Evolutionary conservation across 2,888 invertebrate genomes (phyloP), one percentile per base, ranked within the genome.

Genomic region (Apocheima hispidaria): DNA sequence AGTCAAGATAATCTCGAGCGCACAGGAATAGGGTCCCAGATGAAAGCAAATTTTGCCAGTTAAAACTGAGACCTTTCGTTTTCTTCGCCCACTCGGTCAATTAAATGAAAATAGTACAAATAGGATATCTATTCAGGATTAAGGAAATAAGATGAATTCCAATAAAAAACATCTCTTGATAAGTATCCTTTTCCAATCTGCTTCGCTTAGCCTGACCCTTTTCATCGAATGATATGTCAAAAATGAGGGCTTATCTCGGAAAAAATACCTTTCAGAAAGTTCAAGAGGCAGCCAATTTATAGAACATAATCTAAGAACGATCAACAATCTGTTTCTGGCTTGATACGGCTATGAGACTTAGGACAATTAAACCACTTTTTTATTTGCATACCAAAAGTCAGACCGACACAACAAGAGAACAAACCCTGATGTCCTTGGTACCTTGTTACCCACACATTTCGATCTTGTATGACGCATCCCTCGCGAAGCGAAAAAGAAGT

Each of bases 371-470:
- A 70, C 71, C 70, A 73, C 72, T 76, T 84, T n/a, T 84, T 83
- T 83, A 82, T 87, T 83, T 84, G 81, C 84, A 86, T 87, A 82
- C 84, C 84, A 78, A 80, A 73, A 75, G 70, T 69, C 75, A 75
- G 79, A 71, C 74, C 73, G 73, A 73, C 75, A 75, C 73, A 81
- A 82, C 75, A 78, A 75, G 77, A 81, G 74, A 77, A 77, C 69
- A 78, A 79, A 83, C 77, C 82, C 80, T 69, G 83, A 65, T 79
- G 86, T 79, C 90, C 90, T 90, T 87, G 86, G 81, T 83, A 84
- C 78, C 79, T 86, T 80, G 83, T 85, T 84, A 83, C 85, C 82
- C 81, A 83, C 84, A 83, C 83, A 77, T 82, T 85, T 81, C 77
- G 79, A 82, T 81, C 79, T 82, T 72, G 75, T 70, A 79, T 88